Conservation (phyloP, 2,113 vertebrate genomes). For the Daubentonia madagascariensis region DNA sequence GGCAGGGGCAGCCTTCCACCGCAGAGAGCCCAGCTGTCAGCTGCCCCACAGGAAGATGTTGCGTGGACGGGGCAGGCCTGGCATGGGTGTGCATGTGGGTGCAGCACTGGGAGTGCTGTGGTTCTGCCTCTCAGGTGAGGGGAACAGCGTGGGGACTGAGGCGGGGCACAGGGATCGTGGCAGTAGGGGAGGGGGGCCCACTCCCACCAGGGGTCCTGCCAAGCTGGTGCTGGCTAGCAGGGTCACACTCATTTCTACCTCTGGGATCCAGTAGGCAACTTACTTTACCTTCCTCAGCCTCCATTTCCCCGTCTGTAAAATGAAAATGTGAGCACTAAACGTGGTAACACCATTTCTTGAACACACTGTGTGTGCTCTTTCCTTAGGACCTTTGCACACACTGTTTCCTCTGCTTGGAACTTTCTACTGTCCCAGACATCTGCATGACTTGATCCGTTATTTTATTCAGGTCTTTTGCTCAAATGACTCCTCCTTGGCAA, state of each 20-base stretch:
- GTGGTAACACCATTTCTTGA: not conserved
- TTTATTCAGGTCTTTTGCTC: not conserved
- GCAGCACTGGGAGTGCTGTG: slow-evolving; percentile 32
- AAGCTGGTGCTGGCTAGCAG: not conserved
- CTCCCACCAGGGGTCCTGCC: not conserved
- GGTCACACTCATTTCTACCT: not conserved
- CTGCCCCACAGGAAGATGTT: slow-evolving; percentile 50
- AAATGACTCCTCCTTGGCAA: not conserved
- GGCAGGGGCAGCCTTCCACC: slow-evolving; percentile 12
- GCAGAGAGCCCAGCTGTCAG: slow-evolving; percentile 41
- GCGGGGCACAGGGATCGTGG: not conserved
- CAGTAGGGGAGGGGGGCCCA: not conserved
- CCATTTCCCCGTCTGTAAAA: not conserved
- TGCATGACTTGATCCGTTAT: not conserved
- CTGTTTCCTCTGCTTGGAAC: not conserved
- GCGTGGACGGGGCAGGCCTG: not conserved
- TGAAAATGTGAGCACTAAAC: not conserved
- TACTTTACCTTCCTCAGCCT: not conserved
- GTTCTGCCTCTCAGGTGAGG: slow-evolving; percentile 71
- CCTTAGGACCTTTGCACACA: not conserved
- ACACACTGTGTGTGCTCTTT: not conserved
- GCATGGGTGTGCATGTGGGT: not conserved
- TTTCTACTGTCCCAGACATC: not conserved
- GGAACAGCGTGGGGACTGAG: not conserved
- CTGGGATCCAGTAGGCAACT: not conserved